phyloP scores from a whole-genome alignment of 2,113 vertebrate species.

The Microcebus murinus region DNA sequence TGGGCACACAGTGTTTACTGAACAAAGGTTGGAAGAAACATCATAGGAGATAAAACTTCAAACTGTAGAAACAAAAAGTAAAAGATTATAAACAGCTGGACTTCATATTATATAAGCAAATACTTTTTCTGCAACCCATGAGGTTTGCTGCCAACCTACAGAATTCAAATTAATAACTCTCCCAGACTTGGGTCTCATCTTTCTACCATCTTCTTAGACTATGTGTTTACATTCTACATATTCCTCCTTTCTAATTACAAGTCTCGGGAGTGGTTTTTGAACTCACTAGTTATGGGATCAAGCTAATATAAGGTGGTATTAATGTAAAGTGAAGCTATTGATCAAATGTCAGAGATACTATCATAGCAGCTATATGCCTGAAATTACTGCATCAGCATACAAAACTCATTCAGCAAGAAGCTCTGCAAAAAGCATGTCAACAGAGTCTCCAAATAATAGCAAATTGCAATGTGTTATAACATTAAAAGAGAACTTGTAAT shows the following conservation, averaged over 20 bases:
- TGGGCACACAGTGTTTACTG: not conserved
- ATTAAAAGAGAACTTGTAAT: not conserved
- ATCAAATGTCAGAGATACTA: not conserved
- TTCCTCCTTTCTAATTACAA: not conserved
- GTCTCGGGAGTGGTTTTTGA: not conserved
- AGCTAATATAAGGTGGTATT: not conserved
- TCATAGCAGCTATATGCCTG: not conserved
- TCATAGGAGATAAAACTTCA: not conserved
- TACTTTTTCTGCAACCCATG: not conserved
- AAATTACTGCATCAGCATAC: not conserved
- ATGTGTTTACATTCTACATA: not conserved
- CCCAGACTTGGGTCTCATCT: not conserved
- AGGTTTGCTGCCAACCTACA: not conserved
- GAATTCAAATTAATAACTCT: conserved; percentile 11
- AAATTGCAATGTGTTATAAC: not conserved
- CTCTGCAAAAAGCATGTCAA: not conserved
- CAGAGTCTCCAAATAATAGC: not conserved
- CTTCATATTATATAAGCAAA: not conserved
- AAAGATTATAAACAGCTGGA: not conserved
- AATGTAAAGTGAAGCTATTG: not conserved
- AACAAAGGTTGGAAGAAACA: not conserved
- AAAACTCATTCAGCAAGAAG: not conserved
- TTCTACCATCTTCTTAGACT: not conserved
- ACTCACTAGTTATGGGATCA: not conserved
- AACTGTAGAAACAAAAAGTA: not conserved